phyloP scores from a whole-genome alignment of 2,888 invertebrate genomes.

The Tetanocera ferruginea region DNA sequence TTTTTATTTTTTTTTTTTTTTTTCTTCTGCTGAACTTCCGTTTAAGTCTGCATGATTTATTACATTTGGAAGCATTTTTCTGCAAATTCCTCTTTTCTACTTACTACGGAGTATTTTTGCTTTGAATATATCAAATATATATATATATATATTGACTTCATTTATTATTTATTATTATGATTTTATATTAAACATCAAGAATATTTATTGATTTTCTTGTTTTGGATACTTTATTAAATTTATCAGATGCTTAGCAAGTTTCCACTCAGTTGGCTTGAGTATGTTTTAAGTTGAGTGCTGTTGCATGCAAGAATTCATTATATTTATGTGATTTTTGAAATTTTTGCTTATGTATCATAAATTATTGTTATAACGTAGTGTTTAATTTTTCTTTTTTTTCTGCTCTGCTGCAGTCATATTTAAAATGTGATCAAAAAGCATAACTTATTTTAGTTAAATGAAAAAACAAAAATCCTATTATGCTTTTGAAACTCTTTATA shows the following conservation, averaged over 20 bases:
- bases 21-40: background rate
- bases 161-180: conserved; percentile 15
- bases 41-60: conserved; percentile 1
- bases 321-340: no score
- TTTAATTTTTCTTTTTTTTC: no score
- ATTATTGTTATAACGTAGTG: no score
- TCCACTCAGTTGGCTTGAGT: no score
- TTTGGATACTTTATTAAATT: background rate
- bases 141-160: background rate
- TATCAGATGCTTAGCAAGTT: background rate
- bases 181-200: conserved; percentile 9
- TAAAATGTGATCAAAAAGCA: no score
- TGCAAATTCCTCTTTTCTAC: background rate
- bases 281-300: no score
- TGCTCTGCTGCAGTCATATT: no score
- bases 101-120: background rate
- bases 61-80: background rate
- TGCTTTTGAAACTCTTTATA: no score
- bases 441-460: no score
- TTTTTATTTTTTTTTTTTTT: background rate
- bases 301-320: no score
- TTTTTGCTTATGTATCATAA: no score
- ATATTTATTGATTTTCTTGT: background rate
- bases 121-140: background rate
- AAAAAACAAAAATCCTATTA: no score